These are phyloP conservation scores for Pteropus rufus DNA, from an alignment of 2,797 vertebrate genomes.

Conservation along the genomic window DNA sequence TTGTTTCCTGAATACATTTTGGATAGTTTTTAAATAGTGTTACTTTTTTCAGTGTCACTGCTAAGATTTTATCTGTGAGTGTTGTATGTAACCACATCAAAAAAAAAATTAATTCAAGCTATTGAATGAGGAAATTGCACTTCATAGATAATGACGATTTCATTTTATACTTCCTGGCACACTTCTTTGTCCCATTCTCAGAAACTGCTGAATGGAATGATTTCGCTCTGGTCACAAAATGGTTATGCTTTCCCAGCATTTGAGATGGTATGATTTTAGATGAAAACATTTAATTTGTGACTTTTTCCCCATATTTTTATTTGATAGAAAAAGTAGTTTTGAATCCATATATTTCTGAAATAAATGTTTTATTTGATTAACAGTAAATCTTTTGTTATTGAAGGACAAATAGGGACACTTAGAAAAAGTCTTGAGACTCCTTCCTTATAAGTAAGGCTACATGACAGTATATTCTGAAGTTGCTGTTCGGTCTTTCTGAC, in stretches of 20 bases:
- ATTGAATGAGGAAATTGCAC: neutral
- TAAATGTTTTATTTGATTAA: neutral
- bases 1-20: constrained; percentile 19
- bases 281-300: neutral
- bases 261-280: constrained; percentile 1
- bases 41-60: neutral
- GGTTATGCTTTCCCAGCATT: constrained; percentile 30
- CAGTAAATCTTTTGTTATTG: neutral
- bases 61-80: neutral
- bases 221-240: constrained; percentile 33
- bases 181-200: constrained; percentile 45
- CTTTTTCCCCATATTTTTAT: neutral
- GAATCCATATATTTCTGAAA: neutral
- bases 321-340: neutral
- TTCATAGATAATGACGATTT: constrained; percentile 8
- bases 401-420: neutral
- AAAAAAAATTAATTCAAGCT: neutral
- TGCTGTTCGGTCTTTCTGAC: neutral
- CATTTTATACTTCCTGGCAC: constrained; percentile 24
- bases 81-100: neutral
- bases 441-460: neutral
- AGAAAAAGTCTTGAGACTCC: neutral
- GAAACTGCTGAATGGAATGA: constrained; percentile 33
- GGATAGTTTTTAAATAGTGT: neutral
- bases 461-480: neutral